Evolutionary conservation across 2,888 invertebrate genomes (phyloP), one percentile per base, ranked within the genome.

Genomic region (Brachynemurus nebulosus): DNA sequence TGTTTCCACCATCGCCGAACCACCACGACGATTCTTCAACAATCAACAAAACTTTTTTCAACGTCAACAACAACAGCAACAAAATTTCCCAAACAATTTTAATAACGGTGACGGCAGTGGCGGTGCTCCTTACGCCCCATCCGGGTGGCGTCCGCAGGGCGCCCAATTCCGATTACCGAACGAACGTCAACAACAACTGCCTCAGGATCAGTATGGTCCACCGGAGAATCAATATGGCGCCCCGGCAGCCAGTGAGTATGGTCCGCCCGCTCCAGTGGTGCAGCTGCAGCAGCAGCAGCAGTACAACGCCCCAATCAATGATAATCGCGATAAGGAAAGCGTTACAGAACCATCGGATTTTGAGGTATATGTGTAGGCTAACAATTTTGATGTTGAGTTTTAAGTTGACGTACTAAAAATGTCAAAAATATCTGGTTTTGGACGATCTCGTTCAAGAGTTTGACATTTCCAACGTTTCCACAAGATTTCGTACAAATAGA

Each of bases 101-200:
- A n/a, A n/a, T n/a, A n/a, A 43, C 53, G n/a, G n/a, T n/a, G n/a
- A n/a, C n/a, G n/a, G n/a, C n/a, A n/a, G n/a, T n/a, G n/a, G n/a
- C n/a, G 42, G 20, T 1, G 61, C 60, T 5, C 65, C 68, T 3
- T 71, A 70, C 47, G 47, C 54, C 17, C 54, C 67, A 3, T 61
- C 67, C 11, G 67, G 66, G 21, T 69, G 66, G 64, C 61, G 55
- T 47, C 70, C 70, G 18, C 53, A 59, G 9, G 69, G 70, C 11
- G 63, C 64, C 37, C 53, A 61, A 2, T 68, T 70, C 44, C 58
- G 61, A 45, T 55, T 67, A 4, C 69, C 68, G 2, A 53, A 57
- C 50, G 55, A 55, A 42, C 57, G 57, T 35, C 55, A 54, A 47
- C 48, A 47, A 47, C 27, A 45, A 45, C 40, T 47, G 45, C 36